Base-by-base conservation (phyloP, 2,888 invertebrate genomes). In the Dilophus febrilis region DNA sequence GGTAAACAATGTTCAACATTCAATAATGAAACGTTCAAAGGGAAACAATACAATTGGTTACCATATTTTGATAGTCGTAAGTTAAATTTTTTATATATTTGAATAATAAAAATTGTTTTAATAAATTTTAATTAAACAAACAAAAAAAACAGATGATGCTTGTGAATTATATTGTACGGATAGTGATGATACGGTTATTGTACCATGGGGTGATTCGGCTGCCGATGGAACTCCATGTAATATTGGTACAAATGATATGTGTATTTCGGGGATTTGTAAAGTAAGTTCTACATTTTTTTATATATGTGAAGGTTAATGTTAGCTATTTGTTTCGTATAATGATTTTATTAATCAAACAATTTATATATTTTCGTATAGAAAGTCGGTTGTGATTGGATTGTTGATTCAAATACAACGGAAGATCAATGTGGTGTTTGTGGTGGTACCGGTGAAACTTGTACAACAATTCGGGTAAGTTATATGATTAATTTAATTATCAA, bases 341-440 rank as follows among this genome's bases (percentile, higher is more conserved):
- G n/a, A 22, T 16, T 34, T 28, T 30, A 30, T 32, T n/a, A n/a
- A n/a, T 22, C 10, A 13, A 13, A 12, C n/a, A 40, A 27, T 33
- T 14, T 14, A 31, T 30, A 69, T 72, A 53, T 26, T 2, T 22
- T 33, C 27, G n/a, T 27, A 8, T 69, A 87, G 78, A 78, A 76
- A 65, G 82, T 90, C 39, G 85, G 88, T n/a, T 90, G 90, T 64
- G 88, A 90, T 64, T 88, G 87, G 86, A 64, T 72, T 40, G 76
- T 90, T 36, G 82, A 82, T 53, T 87, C 87, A 0, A 71, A 71
- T 39, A 70, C 77, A 26, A 70, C 74, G 50, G 86, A 86, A 53
- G 90, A 90, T 60, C 71, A 75, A 35, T 90, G 90, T 56, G 88
- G 90, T 6, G 68, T 85, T 38, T 90, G 90, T 55, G 81, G 81